phyloP scores from a whole-genome alignment of 2,113 vertebrate species.

The Amphilophus citrinellus region DNA sequence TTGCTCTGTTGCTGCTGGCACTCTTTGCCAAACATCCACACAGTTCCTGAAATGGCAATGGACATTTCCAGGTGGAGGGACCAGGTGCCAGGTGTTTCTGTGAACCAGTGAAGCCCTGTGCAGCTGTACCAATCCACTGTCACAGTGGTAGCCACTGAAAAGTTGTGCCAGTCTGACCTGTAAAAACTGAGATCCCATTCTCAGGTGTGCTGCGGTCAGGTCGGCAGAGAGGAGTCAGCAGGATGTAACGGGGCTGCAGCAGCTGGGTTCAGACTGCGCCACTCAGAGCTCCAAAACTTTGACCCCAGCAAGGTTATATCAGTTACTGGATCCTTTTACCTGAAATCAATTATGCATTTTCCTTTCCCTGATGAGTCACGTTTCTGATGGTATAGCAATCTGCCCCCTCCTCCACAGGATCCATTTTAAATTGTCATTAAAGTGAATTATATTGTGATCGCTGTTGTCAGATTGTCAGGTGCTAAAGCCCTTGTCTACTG shows the following conservation, averaged over 20 bases:
- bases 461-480: no score
- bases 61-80: slow-evolving; percentile 33
- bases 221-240: not conserved
- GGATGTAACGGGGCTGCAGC: slow-evolving; percentile 1
- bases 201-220: not conserved
- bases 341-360: slow-evolving; percentile 51
- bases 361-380: not conserved
- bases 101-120: slow-evolving; percentile 26
- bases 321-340: slow-evolving; percentile 37
- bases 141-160: slow-evolving; percentile 21
- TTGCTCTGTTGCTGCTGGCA: slow-evolving; percentile 39
- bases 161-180: slow-evolving; percentile 5
- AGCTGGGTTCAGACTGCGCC: not conserved
- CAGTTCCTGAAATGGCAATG: no score
- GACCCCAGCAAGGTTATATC: no score
- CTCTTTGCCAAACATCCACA: not conserved
- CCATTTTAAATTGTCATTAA: no score
- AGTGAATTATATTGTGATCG: no score
- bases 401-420: no score
- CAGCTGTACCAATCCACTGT: not conserved
- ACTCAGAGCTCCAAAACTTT: not conserved
- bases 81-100: slow-evolving; percentile 39
- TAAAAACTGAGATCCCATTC: not conserved
- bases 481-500: no score
- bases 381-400: no score